A percentile compares a stretch with the other conserved stretches of the same genome.
Evolutionary conservation across 2,888 invertebrate species (phyloP).

Genomic region (Conchocele bisecta): DNA sequence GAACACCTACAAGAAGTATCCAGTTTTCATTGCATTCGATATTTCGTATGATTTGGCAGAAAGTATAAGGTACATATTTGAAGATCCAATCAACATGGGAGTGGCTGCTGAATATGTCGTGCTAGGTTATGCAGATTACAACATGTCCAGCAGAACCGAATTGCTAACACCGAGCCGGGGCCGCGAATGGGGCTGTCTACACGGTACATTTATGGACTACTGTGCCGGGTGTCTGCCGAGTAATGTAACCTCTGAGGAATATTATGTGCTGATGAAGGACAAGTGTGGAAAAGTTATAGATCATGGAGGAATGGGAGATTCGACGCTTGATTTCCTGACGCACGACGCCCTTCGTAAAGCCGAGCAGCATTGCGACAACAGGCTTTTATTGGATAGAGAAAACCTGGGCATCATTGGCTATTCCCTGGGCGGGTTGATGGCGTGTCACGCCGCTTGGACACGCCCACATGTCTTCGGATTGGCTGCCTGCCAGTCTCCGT

Average conservation of each 20-base stretch:
- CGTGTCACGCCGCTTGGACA: constrained; percentile 44
- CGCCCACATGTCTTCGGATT: constrained; percentile 21
- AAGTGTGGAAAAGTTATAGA: constrained; percentile 18
- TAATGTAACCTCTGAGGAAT: neutral
- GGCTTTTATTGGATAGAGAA: constrained; percentile 1
- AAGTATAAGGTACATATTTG: neutral
- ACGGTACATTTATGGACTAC: constrained; percentile 15
- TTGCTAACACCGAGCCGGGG: constrained; percentile 1
- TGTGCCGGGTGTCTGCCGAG: constrained; percentile 15
- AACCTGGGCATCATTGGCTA: constrained; percentile 34
- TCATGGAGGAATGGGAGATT: constrained; percentile 18
- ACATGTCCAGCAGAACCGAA: neutral
- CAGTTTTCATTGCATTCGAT: constrained; percentile 11
- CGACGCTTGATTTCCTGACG: constrained; percentile 27
- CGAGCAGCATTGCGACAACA: neutral
- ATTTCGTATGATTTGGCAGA: neutral
- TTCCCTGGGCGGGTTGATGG: constrained; percentile 34
- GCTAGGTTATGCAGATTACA: constrained; percentile 24
- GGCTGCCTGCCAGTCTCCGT: constrained; percentile 37
- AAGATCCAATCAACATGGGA: neutral
- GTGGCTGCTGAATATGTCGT: constrained; percentile 4
- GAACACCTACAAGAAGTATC: constrained; percentile 30
- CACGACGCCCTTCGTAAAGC: constrained; percentile 16
- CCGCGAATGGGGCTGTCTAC: constrained; percentile 3
- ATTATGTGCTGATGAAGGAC: neutral